Base-by-base conservation (phyloP, 2,888 invertebrate genomes). In the Hartigia nigra region DNA sequence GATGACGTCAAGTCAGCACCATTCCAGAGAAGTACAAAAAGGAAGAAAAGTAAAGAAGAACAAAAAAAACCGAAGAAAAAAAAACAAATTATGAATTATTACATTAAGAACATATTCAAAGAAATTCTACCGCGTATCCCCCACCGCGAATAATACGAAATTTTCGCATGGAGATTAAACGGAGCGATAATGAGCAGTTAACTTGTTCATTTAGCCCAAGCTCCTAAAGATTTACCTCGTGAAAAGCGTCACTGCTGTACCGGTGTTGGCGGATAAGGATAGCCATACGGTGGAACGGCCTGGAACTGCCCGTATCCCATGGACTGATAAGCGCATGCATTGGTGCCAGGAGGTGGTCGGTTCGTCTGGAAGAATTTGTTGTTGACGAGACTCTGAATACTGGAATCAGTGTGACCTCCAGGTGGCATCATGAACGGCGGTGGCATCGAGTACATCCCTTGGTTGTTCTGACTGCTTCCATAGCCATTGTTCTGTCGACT, bases 311-410 rank as follows among this genome's bases (percentile, higher is more conserved):
- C 94, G 89, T 95, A 95, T 91, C 94, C 87, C 93, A 95, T 92
- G 72, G 93, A 93, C 85, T 94, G 94, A 87, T 93, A 94, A 76
- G 93, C 94, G 87, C 94, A 94, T 9, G 94, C 93, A 82, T 93
- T 94, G 74, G 93, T 92, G 69, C 92, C 92, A 69, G 92, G 92
- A 1, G 93, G 93, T 78, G 93, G 92, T 79, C 93, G 92, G 82
- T 94, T 94, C 31, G 95, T 94, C 86, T 95, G 95, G 93, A 95
- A 96, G 93, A 95, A 96, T 91, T 96, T 96, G 91, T 95, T 95
- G 89, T 95, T 91, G 39, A 93, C 92, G 84, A 94, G 91, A 74
- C 92, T 93, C 84, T 94, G 93, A 82, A 93, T 93, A 74, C 92
- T 92, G 77, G 93, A 93, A 78, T 92, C 92, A 1, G 90, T 88